Base-by-base conservation (phyloP, 2,797 vertebrate species). In the Zenarchopterus dispar region DNA sequence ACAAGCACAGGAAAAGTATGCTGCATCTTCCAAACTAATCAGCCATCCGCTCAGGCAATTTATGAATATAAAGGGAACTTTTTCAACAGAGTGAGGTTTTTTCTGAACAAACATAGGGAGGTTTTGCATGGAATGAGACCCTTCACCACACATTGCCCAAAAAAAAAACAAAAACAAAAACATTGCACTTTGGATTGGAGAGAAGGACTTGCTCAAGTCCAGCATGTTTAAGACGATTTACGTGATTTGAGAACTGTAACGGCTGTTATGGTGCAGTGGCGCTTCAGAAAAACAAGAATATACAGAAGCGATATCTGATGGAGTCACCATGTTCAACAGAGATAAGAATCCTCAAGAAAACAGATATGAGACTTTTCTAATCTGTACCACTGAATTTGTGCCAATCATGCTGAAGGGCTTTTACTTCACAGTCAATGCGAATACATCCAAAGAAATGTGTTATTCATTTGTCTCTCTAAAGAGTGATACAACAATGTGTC, bases 1-100 rank as follows among this genome's bases (percentile, higher is more conserved):
- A 90, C 81, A 85, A 86, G 84, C 77, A 84, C 19, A 70, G 81
- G 75, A 42, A 63, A 85, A 82, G 75, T 75, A 76, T 68, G 76
- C 67, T 58, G 73, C 56, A 39, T 85, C 72, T 86, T 76, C 77
- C 80, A 75, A 79, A 88, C 81, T 85, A 88, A 92, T 90, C 84
- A 89, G 72, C 49, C 22, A 46, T 75, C 84, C 81, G 83, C 78
- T 88, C 73, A 4, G 52, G 80, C 77, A 82, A 86, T 82, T 79
- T 77, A 57, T 62, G 71, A 80, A 84, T 73, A 75, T 77, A 77
- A 79, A 67, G 39, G 54, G 47, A 65, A 36, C 21, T 55, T 58
- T 73, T 82, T 64, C 81, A 67, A 80, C 60, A 50, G 26, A 73
- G 56, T 41, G 53, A 72, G 67, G 62, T 75, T 64, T 71, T 76